Percentiles rank a stretch among this genome's conserved stretches.
phyloP scores from a whole-genome alignment of 2,888 invertebrate species.

The Zaprionus bogoriensis region DNA sequence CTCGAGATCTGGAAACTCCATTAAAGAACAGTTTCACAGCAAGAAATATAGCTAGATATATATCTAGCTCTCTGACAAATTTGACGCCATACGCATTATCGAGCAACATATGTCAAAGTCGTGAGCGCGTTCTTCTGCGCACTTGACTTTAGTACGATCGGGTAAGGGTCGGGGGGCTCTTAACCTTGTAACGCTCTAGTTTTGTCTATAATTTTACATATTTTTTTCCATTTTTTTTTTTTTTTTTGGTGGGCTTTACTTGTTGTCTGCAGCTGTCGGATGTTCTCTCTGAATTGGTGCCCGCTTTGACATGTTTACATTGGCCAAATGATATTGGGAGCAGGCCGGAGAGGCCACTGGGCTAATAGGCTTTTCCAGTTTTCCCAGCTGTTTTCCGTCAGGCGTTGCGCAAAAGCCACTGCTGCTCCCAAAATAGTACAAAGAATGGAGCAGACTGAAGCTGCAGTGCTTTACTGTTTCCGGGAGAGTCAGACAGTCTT shows the following conservation, averaged over 20 bases:
- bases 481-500: slow-evolving; percentile 29
- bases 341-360: slow-evolving; percentile 6
- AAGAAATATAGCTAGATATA: neutral
- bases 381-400: slow-evolving; percentile 60
- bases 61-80: slow-evolving; percentile 39
- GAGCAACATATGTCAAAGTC: slow-evolving; percentile 62
- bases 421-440: slow-evolving; percentile 14
- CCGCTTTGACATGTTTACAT: slow-evolving; percentile 72
- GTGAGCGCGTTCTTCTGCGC: slow-evolving; percentile 31
- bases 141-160: slow-evolving; percentile 62
- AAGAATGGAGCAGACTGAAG: neutral
- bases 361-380: slow-evolving; percentile 13
- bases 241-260: neutral
- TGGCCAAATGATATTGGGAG: slow-evolving; percentile 31
- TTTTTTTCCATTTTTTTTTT: slow-evolving; percentile 53
- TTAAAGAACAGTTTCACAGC: slow-evolving; percentile 59
- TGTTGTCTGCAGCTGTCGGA: slow-evolving; percentile 63
- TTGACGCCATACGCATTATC: slow-evolving; percentile 45
- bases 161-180: slow-evolving; percentile 7
- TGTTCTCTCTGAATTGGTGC: slow-evolving; percentile 48
- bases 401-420: slow-evolving; percentile 36
- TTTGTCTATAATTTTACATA: slow-evolving; percentile 8
- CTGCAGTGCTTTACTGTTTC: slow-evolving; percentile 37
- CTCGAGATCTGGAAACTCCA: slow-evolving; percentile 59
- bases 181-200: slow-evolving; percentile 56